Evolutionary conservation across 2,888 invertebrate species (phyloP).

Genomic region (Bruchidius siliquastri): DNA sequence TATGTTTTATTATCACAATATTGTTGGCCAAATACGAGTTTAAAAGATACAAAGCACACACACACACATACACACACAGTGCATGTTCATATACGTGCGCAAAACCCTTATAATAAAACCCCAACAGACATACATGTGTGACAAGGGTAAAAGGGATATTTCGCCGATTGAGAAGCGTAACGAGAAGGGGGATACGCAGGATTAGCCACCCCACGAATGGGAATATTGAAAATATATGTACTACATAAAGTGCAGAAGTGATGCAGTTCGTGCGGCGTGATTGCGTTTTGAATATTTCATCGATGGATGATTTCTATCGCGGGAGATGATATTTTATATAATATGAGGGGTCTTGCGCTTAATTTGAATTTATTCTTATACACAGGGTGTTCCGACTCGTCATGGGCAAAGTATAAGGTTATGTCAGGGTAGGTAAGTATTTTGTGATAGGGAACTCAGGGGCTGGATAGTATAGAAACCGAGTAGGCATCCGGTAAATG

Average conservation of each 20-base stretch:
- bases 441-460: too few species aligned
- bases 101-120: background rate
- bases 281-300: background rate
- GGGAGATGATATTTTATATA: background rate
- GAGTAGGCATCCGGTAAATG: too few species aligned
- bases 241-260: background rate
- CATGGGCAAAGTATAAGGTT: too few species aligned
- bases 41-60: background rate
- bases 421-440: too few species aligned
- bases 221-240: background rate
- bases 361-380: slow-evolving; percentile 1
- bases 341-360: background rate
- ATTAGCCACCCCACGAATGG: background rate
- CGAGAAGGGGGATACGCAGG: background rate
- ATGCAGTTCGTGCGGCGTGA: background rate
- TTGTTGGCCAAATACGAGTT: background rate
- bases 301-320: background rate
- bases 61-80: too few species aligned
- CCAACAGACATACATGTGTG: slow-evolving; percentile 19
- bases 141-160: slow-evolving; percentile 24
- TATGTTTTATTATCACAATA: too few species aligned
- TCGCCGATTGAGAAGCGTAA: slow-evolving; percentile 6
- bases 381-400: slow-evolving; percentile 13
- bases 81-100: background rate
- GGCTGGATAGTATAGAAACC: too few species aligned